Base-by-base conservation (phyloP, 2,113 vertebrate species). In the Dasypus novemcinctus region DNA sequence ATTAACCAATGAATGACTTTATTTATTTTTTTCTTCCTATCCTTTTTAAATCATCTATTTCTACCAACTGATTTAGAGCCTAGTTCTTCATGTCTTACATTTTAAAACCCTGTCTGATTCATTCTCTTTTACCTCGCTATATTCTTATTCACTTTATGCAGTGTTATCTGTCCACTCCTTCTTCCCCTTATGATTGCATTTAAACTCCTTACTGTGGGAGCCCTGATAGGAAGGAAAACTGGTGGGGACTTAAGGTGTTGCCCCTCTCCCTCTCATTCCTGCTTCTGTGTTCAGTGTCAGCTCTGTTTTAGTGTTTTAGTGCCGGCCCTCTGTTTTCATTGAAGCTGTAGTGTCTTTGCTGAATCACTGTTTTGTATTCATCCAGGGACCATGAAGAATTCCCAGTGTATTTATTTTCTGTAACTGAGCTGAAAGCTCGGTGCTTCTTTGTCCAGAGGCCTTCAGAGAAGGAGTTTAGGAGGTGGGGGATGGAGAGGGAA, bases 351-450 rank as follows among this genome's bases (percentile, higher is more conserved):
- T 59, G 61, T 88, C 92, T 93, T 92, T 96, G 68, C 95, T 98
- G 92, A 98, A 85, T 96, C 90, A 96, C 89, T 4, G 23, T 91
- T 97, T 94, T 98, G 95, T 98, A 78, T 98, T 97, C 94, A 93
- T 90, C 5, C 86, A 52, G 66, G 68, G 94, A 80, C 81, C 94
- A 64, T 76, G 76, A 89, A 97, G 90, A 94, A 96, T 97, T 96
- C 90, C 95, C 97, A 97, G 87, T 80, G 92, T 96, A 96, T 98
- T 98, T 97, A 91, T 96, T 97, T 98, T 98, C 96, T 98, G 69
- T 95, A 96, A 63, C 93, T 96, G 79, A 92, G n/a, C 76, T 96
- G 95, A 98, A 97, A 97, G 75, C 91, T 92, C 29, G 15, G 92
- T 97, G 96, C 94, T 69, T 96, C 0, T 97, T 96, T 97, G 94